Evolutionary conservation across 2,888 invertebrate species (phyloP), one percentile per base, ranked within the genome.

Genomic region (Heterodera filipjevi): DNA sequence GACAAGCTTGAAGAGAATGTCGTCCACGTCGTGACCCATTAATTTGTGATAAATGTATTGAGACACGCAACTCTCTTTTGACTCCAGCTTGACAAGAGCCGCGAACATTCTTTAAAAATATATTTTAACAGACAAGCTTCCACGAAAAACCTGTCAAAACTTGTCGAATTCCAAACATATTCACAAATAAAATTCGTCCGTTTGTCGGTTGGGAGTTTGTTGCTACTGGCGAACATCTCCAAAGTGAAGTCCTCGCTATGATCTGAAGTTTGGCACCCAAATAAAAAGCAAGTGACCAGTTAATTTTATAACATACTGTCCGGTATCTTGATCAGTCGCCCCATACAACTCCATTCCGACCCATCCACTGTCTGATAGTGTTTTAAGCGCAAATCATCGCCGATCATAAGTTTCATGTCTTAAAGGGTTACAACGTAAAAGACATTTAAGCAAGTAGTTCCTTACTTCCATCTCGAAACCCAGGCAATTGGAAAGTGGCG

Each of bases 371-470:
- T 86, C 59, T 84, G 85, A 81, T 90, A 96, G 87, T 96, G 93
- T 49, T 85, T 86, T 84, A 99, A 91, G 86, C 95, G 92, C 77
- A 99, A 90, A 90, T 99, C 99, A 91, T 99, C 99, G 12, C 99
- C 99, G 89, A 97, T 97, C 97, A 99, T 98, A 77, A 99, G 91
- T 89, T 96, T 95, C 95, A 98, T 96, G 89, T 97, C 98, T 92
- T 87, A 81, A 85, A 77, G 19, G 16, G 16, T 73, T 76, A 8
- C 22, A 46, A 22, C 2, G n/a, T 35, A 64, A 39, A 39, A 14
- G 53, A n/a, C 49, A 12, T 33, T 35, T 8, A 22, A 71, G 19
- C 27, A 78, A 78, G n/a, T n/a, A 68, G 79, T n/a, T 49, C 80
- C 84, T 66, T 71, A 88, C 87, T 87, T 91, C 92, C 92, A 80